Base-by-base conservation (phyloP, 2,797 vertebrate species). In the Lithobates pipiens region DNA sequence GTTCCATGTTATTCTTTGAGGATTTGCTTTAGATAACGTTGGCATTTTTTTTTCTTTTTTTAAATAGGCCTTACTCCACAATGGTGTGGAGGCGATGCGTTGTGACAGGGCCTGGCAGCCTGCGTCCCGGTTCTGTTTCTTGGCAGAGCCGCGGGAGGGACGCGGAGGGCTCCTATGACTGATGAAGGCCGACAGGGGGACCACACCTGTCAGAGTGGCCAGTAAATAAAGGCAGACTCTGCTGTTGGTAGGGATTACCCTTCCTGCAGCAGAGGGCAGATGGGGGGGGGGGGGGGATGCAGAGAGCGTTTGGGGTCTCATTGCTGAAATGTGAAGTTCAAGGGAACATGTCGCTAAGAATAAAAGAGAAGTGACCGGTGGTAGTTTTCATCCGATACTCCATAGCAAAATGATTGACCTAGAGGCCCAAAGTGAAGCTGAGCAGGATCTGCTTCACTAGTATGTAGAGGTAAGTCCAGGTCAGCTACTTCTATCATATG, bases 151-250 rank as follows among this genome's bases (percentile, higher is more conserved):
- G 21, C 46, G 46, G 79, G 78, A 73, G 18, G 16, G 42, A 70
- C 1, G 46, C 73, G 68, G 76, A 77, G 85, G 73, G 50, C 50
- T 80, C 69, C 63, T 65, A 50, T 78, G 75, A 42, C 75, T 82
- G 77, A 86, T 86, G 65, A 54, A 74, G 57, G 61, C 44, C 29
- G 85, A 86, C 80, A 82, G 16, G 76, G 80, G 83, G 54, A 77
- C 74, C 75, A 70, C 50, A 86, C 74, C 85, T 83, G 80, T 70
- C 85, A 83, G 54, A 23, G 54, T 0, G 54, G 54, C 54, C 21
- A 0, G 54, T 23, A 61, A 61, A 61, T 61, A 61, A 61, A 61
- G 21, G 18, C 23, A 61, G 50, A 5, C 16, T 54, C 50, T 16
- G 4, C 50, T 54, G 50, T 13, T 18, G 50, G 16, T 54, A 6